Evolutionary conservation across 1,140 invertebrate species (phyloP).

Genomic region (Uloborus diversus): DNA sequence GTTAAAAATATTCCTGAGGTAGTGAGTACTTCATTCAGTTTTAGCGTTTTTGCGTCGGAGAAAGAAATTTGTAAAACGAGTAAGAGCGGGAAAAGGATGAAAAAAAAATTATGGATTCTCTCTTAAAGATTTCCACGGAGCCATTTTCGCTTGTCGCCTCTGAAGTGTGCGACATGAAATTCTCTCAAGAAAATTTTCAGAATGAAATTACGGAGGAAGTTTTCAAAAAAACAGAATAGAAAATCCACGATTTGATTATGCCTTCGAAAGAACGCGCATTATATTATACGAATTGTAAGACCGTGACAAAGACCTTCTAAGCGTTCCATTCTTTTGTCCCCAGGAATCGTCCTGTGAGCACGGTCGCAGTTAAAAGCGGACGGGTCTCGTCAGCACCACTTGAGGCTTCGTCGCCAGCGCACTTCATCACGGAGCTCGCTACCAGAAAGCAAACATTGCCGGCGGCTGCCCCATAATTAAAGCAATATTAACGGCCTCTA

Average conservation of each 20-base stretch:
- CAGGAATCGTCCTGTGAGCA: slow-evolving; percentile 28
- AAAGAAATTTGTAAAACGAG: too few species aligned
- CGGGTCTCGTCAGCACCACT: slow-evolving; percentile 48
- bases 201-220: slow-evolving; percentile 11
- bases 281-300: slow-evolving; percentile 31
- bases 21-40: neutral
- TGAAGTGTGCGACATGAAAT: slow-evolving; percentile 28
- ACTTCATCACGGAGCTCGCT: slow-evolving; percentile 46
- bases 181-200: slow-evolving; percentile 20
- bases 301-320: slow-evolving; percentile 27
- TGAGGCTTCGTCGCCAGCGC: slow-evolving; percentile 48
- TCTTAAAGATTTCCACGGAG: neutral
- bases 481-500: slow-evolving; percentile 53
- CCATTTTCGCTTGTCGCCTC: slow-evolving; percentile 21
- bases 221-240: neutral
- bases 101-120: neutral
- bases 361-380: slow-evolving; percentile 53
- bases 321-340: slow-evolving; percentile 41
- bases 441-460: slow-evolving; percentile 55
- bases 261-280: neutral
- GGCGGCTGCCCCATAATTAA: slow-evolving; percentile 50
- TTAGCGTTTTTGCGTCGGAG: neutral
- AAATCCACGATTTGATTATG: slow-evolving; percentile 34
- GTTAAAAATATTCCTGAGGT: neutral
- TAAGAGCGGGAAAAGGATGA: neutral